Evolutionary conservation across 2,113 vertebrate species (phyloP), one percentile per base, ranked within the genome.

Genomic region (Canis aureus): DNA sequence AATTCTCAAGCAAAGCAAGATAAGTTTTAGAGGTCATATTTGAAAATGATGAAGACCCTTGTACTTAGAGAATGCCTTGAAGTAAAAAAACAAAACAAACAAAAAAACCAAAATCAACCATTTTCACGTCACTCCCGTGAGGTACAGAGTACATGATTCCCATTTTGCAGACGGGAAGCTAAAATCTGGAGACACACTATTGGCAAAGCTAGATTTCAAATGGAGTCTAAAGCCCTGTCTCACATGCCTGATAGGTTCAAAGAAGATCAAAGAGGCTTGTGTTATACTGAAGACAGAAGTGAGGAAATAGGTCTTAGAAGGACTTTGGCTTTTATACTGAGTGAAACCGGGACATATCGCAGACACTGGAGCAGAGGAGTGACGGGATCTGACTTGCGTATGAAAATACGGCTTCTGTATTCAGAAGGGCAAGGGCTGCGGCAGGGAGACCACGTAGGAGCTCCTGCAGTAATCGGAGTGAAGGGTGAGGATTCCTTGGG

Each of bases 21-120:
- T n/a, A 91, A 22, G 57, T 91, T 96, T 95, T 43, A 91, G 88
- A 89, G 43, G 67, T 90, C n/a, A 57, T 51, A 88, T 67, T 51
- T 81, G 49, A 49, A 89, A 94, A 94, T 53, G 23, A 60, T 25
- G 82, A 49, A 87, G 53, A 57, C 8, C 15, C 53, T 53, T 67
- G 17, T 49, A 87, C 19, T 87, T 80, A 82, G 0, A n/a, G 22
- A 64, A 82, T 29, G 4, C 25, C 22, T n/a, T 43, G 89, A 55
- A 20, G 76, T 83, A 92, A 59, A 82, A 71, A 94, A 97, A n/a
- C 17, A 83, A 62, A 25, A 62, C 20, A 19, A 62, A 57, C 57
- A 5, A 57, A 57, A 57, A 38, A 38, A 38, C 3, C 57, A 57
- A 83, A 73, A 93, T 43, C 43, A 43, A 97, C 23, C 23, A 89